Evolutionary conservation across 2,113 vertebrate species (phyloP).

Genomic region (rat (Rattus norvegicus)): GRCr8 NC_086025.1:117569501-117570000

Average conservation of each 20-base stretch:
- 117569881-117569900: accelerated
- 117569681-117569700: slow-evolving; percentile 54
- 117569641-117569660: slow-evolving; percentile 39
- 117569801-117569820: neutral
- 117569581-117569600: neutral
- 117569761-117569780: neutral
- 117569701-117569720: slow-evolving; percentile 58
- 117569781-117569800: neutral
- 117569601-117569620: neutral
- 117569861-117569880: slow-evolving; percentile 52
- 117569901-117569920: slow-evolving; percentile 66
- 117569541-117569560: neutral
- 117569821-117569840: neutral
- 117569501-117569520: neutral
- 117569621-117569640: slow-evolving; percentile 57
- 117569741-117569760: neutral
- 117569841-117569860: neutral
- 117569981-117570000: neutral
- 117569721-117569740: neutral
- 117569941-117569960: slow-evolving; percentile 15
- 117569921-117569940: neutral
- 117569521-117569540: neutral
- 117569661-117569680: neutral
- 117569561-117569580: slow-evolving; percentile 27
- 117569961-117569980: neutral